Evolutionary conservation across 2,888 invertebrate species (phyloP), one percentile per base, ranked within the genome.

Genomic region (Abrostola tripartita): DNA sequence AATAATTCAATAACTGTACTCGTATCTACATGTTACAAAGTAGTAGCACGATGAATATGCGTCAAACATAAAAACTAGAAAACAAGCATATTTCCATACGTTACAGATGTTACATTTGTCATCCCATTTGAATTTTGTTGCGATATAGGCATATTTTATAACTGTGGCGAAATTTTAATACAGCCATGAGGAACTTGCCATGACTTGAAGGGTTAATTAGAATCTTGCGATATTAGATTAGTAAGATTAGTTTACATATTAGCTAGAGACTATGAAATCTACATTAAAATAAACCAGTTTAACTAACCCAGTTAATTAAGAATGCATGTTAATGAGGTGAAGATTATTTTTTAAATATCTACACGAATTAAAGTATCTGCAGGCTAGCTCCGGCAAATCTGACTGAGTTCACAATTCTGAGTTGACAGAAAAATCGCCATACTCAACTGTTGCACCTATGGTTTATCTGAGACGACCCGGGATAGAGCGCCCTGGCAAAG

Each of bases 111-210:
- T 40, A 49, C 40, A 58, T 7, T 38, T 56, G n/a, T 54, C 11
- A 49, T 36, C 59, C 40, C 44, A 57, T 58, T 55, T 55, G 37
- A 52, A 61, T 61, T 54, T 42, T 54, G 52, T 65, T 74, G 40
- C 60, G 38, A 51, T 56, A 57, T 35, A 11, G 10, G 10, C 5
- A 61, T 68, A 51, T 60, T 58, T 47, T 62, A 65, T 68, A 8
- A 56, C 24, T 55, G 9, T 75, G 55, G 7, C 5, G 61, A 52
- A 65, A 76, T 57, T 49, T 51, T 55, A 12, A 38, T 40, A 44
- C 62, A 66, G 14, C 40, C 38, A 42, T 60, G 40, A 9, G 9
- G 9, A 52, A 53, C 42, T 52, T 58, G 7, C n/a, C 38, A 63
- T 41, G 0, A 37, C 8, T 58, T 50, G 35, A 64, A 63, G 55